These are phyloP conservation scores for Margaritifera margaritifera DNA, from an alignment of 2,888 invertebrate genomes.

Conservation along the genomic window DNA sequence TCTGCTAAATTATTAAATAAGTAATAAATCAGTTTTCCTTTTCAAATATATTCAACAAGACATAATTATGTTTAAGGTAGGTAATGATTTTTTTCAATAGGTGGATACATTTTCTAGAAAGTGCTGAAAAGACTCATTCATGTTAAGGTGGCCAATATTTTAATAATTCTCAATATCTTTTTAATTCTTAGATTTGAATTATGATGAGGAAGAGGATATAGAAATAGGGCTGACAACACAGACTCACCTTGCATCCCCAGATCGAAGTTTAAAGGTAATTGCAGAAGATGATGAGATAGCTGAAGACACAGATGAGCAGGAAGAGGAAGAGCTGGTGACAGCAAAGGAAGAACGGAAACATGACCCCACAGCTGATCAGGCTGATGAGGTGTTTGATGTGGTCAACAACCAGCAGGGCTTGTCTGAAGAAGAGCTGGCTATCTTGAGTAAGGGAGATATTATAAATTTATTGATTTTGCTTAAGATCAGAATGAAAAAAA, in stretches of 20 bases:
- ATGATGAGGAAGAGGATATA: constrained; percentile 40
- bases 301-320: constrained; percentile 37
- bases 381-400: constrained; percentile 43
- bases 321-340: constrained; percentile 19
- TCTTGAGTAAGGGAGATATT: constrained; percentile 56
- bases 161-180: neutral
- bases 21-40: too few species aligned
- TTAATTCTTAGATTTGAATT: constrained; percentile 25
- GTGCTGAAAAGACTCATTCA: too few species aligned
- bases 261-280: constrained; percentile 57
- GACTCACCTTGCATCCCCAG: constrained; percentile 33
- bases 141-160: too few species aligned
- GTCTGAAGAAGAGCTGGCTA: constrained; percentile 57
- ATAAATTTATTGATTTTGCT: constrained; percentile 26
- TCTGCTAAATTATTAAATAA: too few species aligned
- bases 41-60: too few species aligned
- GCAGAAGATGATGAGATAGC: constrained; percentile 60
- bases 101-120: too few species aligned
- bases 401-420: constrained; percentile 49
- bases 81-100: too few species aligned
- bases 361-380: constrained; percentile 10
- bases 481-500: too few species aligned
- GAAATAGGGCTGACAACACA: constrained; percentile 14
- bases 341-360: constrained; percentile 23
- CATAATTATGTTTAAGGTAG: too few species aligned